Percentiles rank a stretch among this genome's conserved stretches.
These are phyloP conservation scores for Lota lota DNA, from an alignment of 2,113 vertebrate genomes.

Conservation along the genomic window DNA sequence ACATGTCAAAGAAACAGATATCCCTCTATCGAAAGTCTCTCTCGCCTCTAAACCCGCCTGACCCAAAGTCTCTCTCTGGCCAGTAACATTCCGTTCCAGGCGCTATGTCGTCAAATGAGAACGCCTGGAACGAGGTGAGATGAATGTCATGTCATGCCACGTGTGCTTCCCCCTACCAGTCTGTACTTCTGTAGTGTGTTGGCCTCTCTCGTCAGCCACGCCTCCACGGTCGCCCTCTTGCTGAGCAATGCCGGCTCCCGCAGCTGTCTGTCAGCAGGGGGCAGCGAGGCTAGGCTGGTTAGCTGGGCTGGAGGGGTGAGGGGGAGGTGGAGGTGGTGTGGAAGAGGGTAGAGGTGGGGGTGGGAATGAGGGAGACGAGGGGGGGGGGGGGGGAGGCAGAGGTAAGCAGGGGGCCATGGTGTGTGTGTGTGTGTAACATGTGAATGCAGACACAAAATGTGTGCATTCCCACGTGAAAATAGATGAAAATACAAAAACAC, in stretches of 20 bases:
- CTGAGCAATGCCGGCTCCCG: slow-evolving; percentile 78
- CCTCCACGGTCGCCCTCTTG: slow-evolving; percentile 80
- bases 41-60: too few species aligned
- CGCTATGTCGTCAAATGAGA: not conserved
- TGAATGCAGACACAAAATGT: too few species aligned
- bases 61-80: not conserved
- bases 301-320: slow-evolving; percentile 81
- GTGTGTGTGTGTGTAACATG: too few species aligned
- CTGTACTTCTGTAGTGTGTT: slow-evolving; percentile 97
- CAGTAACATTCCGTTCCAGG: too few species aligned
- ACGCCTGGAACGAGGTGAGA: too few species aligned
- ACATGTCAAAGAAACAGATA: too few species aligned
- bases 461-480: too few species aligned
- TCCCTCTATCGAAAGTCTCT: too few species aligned
- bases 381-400: slow-evolving; percentile 4
- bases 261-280: slow-evolving; percentile 88
- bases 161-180: slow-evolving; percentile 71
- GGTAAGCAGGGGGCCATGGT: not conserved
- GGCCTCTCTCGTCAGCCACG: slow-evolving; percentile 84
- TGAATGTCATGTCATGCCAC: too few species aligned
- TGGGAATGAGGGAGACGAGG: slow-evolving; percentile 5
- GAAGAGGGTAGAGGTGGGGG: slow-evolving; percentile 80
- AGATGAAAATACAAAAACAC: too few species aligned
- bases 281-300: slow-evolving; percentile 84
- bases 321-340: slow-evolving; percentile 3